Conservation (phyloP, 2,113 vertebrate species). For the Rhinolophus ferrumequinum region DNA sequence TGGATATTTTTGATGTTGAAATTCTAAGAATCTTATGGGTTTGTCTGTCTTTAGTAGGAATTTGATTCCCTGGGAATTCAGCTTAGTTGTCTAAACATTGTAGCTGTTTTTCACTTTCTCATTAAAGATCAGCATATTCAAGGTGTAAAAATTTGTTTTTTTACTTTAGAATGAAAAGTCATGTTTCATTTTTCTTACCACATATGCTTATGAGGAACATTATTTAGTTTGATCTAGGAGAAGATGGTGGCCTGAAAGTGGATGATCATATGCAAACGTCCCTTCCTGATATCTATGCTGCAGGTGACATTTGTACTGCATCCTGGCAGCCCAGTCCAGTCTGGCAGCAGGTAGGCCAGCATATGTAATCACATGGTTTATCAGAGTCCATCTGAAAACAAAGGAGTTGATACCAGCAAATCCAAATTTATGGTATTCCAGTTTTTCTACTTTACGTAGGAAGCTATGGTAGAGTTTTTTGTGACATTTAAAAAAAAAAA, state of each 20-base stretch:
- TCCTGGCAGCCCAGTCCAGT: constrained; percentile 91
- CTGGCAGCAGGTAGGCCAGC: constrained; percentile 93
- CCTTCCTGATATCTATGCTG: constrained; percentile 90
- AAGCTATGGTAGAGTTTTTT: background rate
- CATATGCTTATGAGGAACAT: background rate
- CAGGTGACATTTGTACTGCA: constrained; percentile 94
- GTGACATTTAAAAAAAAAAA: background rate
- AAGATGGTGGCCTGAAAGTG: constrained; percentile 91
- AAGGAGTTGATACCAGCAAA: background rate
- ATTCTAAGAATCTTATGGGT: background rate
- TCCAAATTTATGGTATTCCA: background rate
- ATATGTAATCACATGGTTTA: fast-evolving
- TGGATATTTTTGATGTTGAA: background rate
- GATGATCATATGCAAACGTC: constrained; percentile 94
- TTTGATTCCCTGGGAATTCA: background rate
- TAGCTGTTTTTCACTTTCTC: background rate
- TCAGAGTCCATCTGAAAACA: background rate
- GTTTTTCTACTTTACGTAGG: background rate
- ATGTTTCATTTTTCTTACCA: background rate
- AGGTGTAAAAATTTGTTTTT: background rate
- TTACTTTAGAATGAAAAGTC: background rate
- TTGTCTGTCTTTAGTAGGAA: background rate
- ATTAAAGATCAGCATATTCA: background rate
- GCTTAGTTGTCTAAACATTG: background rate
- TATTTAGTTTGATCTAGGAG: constrained; percentile 90